Conservation (phyloP, 1,140 invertebrate species). For the Colletes gigas region DNA sequence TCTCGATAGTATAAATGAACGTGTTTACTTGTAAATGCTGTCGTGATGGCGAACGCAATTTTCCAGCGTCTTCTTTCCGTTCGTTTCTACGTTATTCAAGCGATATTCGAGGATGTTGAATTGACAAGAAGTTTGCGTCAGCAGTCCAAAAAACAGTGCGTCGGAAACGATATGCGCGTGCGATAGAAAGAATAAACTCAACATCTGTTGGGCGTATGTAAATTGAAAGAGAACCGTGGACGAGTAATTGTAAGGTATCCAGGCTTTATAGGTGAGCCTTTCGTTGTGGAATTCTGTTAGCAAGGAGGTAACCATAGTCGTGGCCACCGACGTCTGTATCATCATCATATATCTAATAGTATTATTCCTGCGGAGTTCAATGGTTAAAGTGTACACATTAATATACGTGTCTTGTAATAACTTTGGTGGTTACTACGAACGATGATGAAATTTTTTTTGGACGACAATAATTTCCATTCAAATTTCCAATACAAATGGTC, state of each 20-base stretch:
- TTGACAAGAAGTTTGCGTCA: constrained; percentile 57
- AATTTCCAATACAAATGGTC: too few relatives aligned
- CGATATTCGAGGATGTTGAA: constrained; percentile 57
- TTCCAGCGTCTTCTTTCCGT: constrained; percentile 8
- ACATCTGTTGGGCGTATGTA: constrained; percentile 49
- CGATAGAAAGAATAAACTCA: constrained; percentile 18
- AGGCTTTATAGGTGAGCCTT: constrained; percentile 15
- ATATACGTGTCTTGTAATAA: too few relatives aligned
- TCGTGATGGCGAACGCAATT: constrained; percentile 55
- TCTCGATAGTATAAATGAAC: too few relatives aligned
- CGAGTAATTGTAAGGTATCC: constrained; percentile 59
- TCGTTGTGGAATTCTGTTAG: too few relatives aligned
- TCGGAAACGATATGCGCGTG: constrained; percentile 51
- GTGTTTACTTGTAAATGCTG: constrained; percentile 57
- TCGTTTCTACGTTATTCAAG: constrained; percentile 3
- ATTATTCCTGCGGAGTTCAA: constrained; percentile 29
- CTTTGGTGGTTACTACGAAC: too few relatives aligned
- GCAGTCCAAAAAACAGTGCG: constrained; percentile 45
- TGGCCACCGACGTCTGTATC: too few relatives aligned
- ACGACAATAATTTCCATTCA: too few relatives aligned
- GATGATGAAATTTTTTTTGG: too few relatives aligned
- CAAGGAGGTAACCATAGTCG: too few relatives aligned
- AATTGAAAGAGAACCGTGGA: constrained; percentile 29
- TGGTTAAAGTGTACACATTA: too few relatives aligned
- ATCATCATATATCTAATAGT: too few relatives aligned